Percentiles rank a stretch among this genome's conserved stretches.
Evolutionary conservation across 2,888 invertebrate species (phyloP).

Genomic region (Drosophila monieri): DNA sequence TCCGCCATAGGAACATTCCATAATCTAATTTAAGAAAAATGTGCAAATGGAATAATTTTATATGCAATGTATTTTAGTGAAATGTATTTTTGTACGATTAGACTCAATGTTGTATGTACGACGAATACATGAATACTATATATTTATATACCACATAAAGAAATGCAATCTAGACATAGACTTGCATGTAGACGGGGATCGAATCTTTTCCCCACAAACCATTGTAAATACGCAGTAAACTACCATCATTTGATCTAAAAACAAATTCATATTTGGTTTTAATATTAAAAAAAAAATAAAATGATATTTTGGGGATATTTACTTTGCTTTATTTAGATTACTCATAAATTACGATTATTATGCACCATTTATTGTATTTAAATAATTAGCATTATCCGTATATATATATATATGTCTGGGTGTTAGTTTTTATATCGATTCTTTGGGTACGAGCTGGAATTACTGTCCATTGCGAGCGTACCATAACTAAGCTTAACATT

Average conservation of each 20-base stretch:
- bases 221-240: conserved; percentile 40
- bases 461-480: conserved; percentile 14
- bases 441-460: conserved; percentile 40
- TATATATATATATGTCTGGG: conserved; percentile 29
- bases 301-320: conserved; percentile 43
- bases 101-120: conserved; percentile 40
- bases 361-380: conserved; percentile 51
- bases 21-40: conserved; percentile 40
- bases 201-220: conserved; percentile 35
- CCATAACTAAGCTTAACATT: conserved; percentile 25
- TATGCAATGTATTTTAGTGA: conserved; percentile 75
- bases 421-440: conserved; percentile 23
- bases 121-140: conserved; percentile 30
- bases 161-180: conserved; percentile 46
- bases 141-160: conserved; percentile 34
- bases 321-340: conserved; percentile 60
- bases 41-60: conserved; percentile 64
- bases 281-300: conserved; percentile 2
- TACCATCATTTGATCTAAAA: conserved; percentile 39
- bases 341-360: conserved; percentile 61
- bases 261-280: neutral
- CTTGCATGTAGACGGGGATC: no score
- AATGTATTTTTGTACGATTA: conserved; percentile 77
- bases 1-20: conserved; percentile 48
- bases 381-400: conserved; percentile 33